Evolutionary conservation across 2,888 invertebrate genomes (phyloP).

Genomic region (Priocnemis perturbator): DNA sequence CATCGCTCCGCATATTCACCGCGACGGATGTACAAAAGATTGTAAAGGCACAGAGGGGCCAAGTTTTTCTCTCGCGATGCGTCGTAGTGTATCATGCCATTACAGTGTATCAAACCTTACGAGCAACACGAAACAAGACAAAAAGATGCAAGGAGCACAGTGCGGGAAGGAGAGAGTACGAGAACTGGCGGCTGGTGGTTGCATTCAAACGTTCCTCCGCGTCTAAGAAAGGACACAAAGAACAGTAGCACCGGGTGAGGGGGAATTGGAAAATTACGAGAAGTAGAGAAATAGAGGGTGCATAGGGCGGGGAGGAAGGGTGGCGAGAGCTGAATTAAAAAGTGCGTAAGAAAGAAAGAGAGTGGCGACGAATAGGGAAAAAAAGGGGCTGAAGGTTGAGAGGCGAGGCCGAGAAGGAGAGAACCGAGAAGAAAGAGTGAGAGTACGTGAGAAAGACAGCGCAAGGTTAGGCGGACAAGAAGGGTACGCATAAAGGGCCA

Average conservation of each 20-base stretch:
- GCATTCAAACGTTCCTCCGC: slow-evolving; percentile 57
- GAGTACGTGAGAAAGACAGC: slow-evolving; percentile 24
- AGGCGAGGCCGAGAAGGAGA: slow-evolving; percentile 12
- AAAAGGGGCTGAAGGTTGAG: slow-evolving; percentile 13
- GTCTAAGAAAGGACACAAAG: slow-evolving; percentile 58
- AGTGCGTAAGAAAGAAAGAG: slow-evolving; percentile 5
- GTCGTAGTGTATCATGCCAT: slow-evolving; percentile 44
- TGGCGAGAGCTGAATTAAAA: slow-evolving; percentile 6
- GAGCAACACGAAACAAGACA: slow-evolving; percentile 40
- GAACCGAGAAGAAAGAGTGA: slow-evolving; percentile 21
- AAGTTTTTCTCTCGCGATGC: no score
- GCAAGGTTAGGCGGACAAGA: slow-evolving; percentile 40
- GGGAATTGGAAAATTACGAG: slow-evolving; percentile 61
- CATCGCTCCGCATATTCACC: no score
- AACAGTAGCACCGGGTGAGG: slow-evolving; percentile 46
- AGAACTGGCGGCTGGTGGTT: slow-evolving; percentile 52
- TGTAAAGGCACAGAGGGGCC: no score
- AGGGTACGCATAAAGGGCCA: slow-evolving; percentile 67
- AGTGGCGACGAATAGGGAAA: slow-evolving; percentile 4
- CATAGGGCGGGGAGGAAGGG: slow-evolving; percentile 22
- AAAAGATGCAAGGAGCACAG: slow-evolving; percentile 25
- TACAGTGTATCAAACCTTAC: slow-evolving; percentile 54
- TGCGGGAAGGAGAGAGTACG: slow-evolving; percentile 13
- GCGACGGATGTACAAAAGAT: no score
- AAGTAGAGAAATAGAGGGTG: slow-evolving; percentile 41